Evolutionary conservation across 2,888 invertebrate genomes (phyloP), one percentile per base, ranked within the genome.

Genomic region (Acronicta leporina): DNA sequence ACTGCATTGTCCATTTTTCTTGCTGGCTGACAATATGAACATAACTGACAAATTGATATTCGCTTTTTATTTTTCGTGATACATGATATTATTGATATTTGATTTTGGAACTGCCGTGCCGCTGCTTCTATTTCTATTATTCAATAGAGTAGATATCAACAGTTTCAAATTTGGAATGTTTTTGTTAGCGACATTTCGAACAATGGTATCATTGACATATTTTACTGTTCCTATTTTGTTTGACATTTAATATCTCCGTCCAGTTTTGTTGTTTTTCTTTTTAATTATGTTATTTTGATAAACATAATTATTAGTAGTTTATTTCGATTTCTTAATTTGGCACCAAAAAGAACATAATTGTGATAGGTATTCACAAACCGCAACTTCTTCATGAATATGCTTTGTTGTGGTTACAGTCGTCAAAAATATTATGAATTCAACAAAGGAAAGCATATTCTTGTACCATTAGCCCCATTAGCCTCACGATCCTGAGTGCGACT

Each of bases 1-100:
- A 69, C 62, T 66, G 70, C 68, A 77, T 75, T 76, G 74, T 68
- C 50, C 63, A 58, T 66, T 69, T 74, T 80, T 77, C 66, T 20
- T 20, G 57, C 51, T 51, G 54, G 49, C 58, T 65, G 59, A 53
- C 60, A 47, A 49, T 65, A 56, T 62, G 41, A 58, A 64, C 49
- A 56, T 15, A 38, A 68, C 60, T 61, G 58, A 49, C 47, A 64
- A 63, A 67, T 63, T 50, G 47, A 55, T 48, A 44, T 38, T 47
- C 35, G 25, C 7, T 50, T 49, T 53, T 59, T 33, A 7, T 20
- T 20, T 45, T 35, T 68, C 40, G 5, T 45, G 45, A 40, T 42
- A 46, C 40, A 41, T 41, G 51, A 43, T 63, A 63, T n/a, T n/a
- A n/a, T 67, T 57, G 48, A 27, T 53, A 50, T 69, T 67, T 43